Evolutionary conservation across 2,797 vertebrate species (phyloP).

Genomic region (Myotis planiceps): DNA sequence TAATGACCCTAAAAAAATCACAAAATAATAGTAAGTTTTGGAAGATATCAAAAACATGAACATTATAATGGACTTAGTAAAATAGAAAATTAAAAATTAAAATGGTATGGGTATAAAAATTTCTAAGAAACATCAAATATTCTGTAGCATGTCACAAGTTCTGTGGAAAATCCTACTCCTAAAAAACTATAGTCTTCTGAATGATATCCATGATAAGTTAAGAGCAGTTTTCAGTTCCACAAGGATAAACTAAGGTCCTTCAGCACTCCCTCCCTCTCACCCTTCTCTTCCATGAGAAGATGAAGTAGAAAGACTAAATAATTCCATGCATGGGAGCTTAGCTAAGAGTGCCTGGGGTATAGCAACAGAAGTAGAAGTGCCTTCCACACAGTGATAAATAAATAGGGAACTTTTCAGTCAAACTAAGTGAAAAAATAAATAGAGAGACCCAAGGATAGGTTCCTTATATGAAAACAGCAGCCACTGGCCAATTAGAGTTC

Average conservation of each 20-base stretch:
- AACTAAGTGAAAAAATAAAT: not conserved
- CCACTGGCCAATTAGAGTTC: not conserved
- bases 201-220: not conserved
- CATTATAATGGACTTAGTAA: not conserved
- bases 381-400: not conserved
- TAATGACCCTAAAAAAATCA: conserved; percentile 30
- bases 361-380: not conserved
- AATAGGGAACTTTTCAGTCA: not conserved
- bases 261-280: not conserved
- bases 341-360: not conserved
- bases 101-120: not conserved
- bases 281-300: not conserved
- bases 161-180: not conserved
- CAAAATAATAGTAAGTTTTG: not conserved
- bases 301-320: not conserved
- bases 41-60: not conserved
- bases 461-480: not conserved
- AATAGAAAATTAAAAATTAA: not conserved
- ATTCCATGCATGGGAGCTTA: not conserved
- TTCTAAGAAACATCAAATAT: not conserved
- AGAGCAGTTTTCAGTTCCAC: not conserved
- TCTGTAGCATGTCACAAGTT: not conserved
- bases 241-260: not conserved
- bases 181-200: not conserved
- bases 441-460: not conserved